Evolutionary conservation across 1,140 invertebrate species (phyloP).

Genomic region (Cylas formicarius): DNA sequence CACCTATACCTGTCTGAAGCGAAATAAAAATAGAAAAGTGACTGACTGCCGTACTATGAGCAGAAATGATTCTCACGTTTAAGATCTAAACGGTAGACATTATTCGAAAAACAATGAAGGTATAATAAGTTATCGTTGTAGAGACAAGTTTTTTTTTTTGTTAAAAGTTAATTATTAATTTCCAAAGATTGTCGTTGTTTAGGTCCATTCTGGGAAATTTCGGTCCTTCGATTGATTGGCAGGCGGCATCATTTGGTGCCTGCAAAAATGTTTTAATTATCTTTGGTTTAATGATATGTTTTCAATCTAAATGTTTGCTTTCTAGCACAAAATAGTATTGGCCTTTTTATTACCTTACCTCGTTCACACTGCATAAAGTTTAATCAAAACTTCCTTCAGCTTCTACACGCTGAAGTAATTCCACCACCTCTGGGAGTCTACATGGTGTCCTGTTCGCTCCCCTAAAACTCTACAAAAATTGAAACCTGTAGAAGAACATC

Average conservation of each 20-base stretch:
- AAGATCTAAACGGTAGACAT: no score
- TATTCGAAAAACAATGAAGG: no score
- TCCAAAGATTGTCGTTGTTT: constrained; percentile 45
- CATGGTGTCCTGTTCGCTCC: constrained; percentile 26
- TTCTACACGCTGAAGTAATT: constrained; percentile 13
- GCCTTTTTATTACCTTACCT: no score
- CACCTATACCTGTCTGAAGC: no score
- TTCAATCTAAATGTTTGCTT: no score
- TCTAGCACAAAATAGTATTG: no score
- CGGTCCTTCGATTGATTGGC: constrained; percentile 26
- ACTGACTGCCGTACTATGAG: no score
- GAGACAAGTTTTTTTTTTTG: constrained; percentile 42
- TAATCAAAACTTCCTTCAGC: constrained; percentile 25
- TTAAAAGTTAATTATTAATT: constrained; percentile 50
- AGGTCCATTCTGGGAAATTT: constrained; percentile 36
- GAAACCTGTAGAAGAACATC: not conserved
- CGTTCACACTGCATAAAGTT: constrained; percentile 31
- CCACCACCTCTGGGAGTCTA: constrained; percentile 23
- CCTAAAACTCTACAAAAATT: constrained; percentile 6
- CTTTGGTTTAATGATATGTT: no score
- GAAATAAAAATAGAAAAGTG: no score
- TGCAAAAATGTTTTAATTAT: constrained; percentile 5
- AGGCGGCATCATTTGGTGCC: constrained; percentile 17
- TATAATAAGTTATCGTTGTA: no score
- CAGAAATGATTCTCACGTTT: no score